Evolutionary conservation across 2,888 invertebrate species (phyloP), one percentile per base, ranked within the genome.

Genomic region (Campoplex capitator): DNA sequence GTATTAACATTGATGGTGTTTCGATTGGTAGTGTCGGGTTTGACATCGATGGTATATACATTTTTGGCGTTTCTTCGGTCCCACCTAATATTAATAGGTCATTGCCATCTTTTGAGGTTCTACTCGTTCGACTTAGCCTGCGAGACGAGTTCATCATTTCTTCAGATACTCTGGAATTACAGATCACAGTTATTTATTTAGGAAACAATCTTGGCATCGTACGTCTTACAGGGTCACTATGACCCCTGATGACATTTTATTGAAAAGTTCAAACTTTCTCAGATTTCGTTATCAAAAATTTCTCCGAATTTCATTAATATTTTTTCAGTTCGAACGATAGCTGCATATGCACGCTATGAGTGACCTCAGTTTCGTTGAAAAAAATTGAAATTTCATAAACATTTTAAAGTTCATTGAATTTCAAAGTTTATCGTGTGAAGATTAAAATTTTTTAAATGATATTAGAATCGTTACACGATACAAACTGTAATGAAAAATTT

Each of bases 131-230:
- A 76, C 83, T 83, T 75, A 83, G 32, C 45, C 82, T 67, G 70
- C 75, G 78, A 54, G 79, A 70, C 71, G 71, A 73, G 42, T 71
- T 73, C 23, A 67, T 68, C 23, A 23, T 28, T 28, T 90, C 90
- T 81, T 86, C 88, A 42, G 90, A 78, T 79, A 76, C 67, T 77
- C 90, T 90, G 77, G 18, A 79, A 62, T 3, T 38, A 18, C 67
- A 56, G 28, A 13, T 9, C 13, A 58, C 3, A 48, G 9, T 16
- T 16, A 48, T 48, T 3, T 48, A 48, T 16, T 51, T 51, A 4
- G 18, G 1, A 7, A n/a, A 7, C 18, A 51, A 51, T n/a, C 0
- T 51, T 51, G 16, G 0, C 7, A 51, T 51, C 0, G 16, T 16
- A 48, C 16, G 16, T 48, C 16, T 16, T 3, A 18, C 18, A 18